A percentile compares a stretch with the other conserved stretches of the same genome.
Evolutionary conservation across 1,140 invertebrate species (phyloP).

Genomic region (Bathynomus jamesi): DNA sequence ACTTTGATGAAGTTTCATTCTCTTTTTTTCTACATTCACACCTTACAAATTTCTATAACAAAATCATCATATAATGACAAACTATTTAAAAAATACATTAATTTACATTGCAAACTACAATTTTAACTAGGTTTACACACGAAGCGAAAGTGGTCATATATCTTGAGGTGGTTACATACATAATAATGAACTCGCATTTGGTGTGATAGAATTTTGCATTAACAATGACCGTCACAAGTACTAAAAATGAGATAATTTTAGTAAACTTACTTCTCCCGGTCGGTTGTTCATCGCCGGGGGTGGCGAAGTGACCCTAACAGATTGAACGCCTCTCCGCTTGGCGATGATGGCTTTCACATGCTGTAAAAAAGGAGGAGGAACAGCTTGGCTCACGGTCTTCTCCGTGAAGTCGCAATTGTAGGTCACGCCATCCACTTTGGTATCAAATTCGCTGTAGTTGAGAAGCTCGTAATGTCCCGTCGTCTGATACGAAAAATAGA

Average conservation of each 20-base stretch:
- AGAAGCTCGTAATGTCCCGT: constrained; percentile 77
- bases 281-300: not conserved
- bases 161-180: too few relatives aligned
- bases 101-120: too few relatives aligned
- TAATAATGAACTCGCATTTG: too few relatives aligned
- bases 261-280: not conserved
- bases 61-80: too few relatives aligned
- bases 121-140: too few relatives aligned
- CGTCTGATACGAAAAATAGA: constrained; percentile 49
- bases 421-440: constrained; percentile 74
- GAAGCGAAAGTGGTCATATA: too few relatives aligned
- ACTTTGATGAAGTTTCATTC: not conserved
- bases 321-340: not conserved
- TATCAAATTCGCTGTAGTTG: constrained; percentile 85
- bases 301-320: not conserved
- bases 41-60: too few relatives aligned
- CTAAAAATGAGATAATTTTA: not conserved
- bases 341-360: constrained; percentile 35
- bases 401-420: constrained; percentile 72
- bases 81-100: too few relatives aligned
- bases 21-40: not conserved
- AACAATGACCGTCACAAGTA: too few relatives aligned
- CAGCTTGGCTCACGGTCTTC: constrained; percentile 42
- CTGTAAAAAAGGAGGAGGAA: constrained; percentile 42
- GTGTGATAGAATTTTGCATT: too few relatives aligned